A percentile compares a stretch with the other conserved stretches of the same genome.
Conservation (phyloP, 1,140 invertebrate species). For the Orchesella cincta region DNA sequence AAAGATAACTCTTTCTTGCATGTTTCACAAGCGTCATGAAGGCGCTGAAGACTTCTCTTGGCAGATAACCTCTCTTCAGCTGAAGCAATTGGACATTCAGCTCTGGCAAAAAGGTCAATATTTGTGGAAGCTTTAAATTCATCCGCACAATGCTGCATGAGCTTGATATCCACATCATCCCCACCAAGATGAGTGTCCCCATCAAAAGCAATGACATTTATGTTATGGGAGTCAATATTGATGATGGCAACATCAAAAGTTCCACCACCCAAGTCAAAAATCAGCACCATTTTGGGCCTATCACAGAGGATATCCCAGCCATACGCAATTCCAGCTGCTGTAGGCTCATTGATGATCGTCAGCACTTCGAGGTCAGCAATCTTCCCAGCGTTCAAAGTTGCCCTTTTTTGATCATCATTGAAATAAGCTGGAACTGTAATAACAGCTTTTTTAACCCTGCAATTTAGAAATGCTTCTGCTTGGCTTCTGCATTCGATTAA, state of each 20-base stretch:
- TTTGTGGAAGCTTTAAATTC: no score
- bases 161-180: no score
- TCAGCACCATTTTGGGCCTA: constrained; percentile 63
- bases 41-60: no score
- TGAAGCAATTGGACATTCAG: no score
- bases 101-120: no score
- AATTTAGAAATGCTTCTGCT: not conserved
- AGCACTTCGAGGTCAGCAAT: constrained; percentile 52
- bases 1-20: no score
- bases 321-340: constrained; percentile 15
- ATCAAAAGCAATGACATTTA: constrained; percentile 59
- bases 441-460: not conserved
- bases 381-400: constrained; percentile 50
- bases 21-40: no score
- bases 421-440: constrained; percentile 48
- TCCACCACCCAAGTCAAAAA: constrained; percentile 64
- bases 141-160: no score
- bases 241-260: constrained; percentile 63
- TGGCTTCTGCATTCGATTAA: constrained; percentile 60
- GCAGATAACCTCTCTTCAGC: no score
- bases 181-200: constrained; percentile 58
- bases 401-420: constrained; percentile 53
- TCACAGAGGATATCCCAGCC: constrained; percentile 96
- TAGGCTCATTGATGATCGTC: constrained; percentile 12
- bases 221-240: constrained; percentile 58